Base-by-base conservation (phyloP, 2,113 vertebrate genomes). In the Excalfactoria chinensis region DNA sequence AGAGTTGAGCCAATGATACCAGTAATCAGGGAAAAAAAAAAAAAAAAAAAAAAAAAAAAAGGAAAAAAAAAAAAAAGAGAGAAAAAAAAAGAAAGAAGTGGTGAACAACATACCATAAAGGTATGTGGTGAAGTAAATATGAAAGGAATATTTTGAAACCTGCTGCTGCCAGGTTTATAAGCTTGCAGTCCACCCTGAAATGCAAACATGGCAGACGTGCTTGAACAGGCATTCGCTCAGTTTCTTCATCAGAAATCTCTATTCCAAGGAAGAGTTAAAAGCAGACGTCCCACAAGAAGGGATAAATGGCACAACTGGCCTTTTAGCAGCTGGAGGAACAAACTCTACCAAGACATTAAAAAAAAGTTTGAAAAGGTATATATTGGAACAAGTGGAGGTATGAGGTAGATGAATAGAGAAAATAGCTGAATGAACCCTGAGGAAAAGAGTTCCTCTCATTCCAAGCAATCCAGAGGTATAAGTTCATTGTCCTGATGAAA, bases 381-480 rank as follows among this genome's bases (percentile, higher is more conserved):
- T 80, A 51, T 32, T 63, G 43, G 34, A 88, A 37, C 37, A 93
- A 91, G 37, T 66, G 48, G 58, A 77, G n/a, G 18, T 69, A 89
- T 5, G 59, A 86, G 55, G 64, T 83, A 55, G 59, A 37, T 77
- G 86, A 86, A 37, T 64, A 84, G 82, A 75, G 51, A 90, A 88
- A 90, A 86, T 6, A 89, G 43, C 32, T 79, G 82, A 76, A 91
- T 77, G 82, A 94, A 91, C 93, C 95, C 91, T 11, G 78, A 86
- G 94, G 95, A 95, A 90, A 84, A 63, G 85, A 96, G 75, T 95
- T 96, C 82, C 83, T 93, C 63, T 95, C 93, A 93, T 96, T 94
- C 92, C 95, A 91, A 63, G 64, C 82, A 95, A 86, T 94, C 85
- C 93, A 77, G 79, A 88, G 60, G 34, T 64, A 2, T 80, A 86